These are phyloP conservation scores for Rhegmatorhina hoffmannsi DNA, from an alignment of 2,113 vertebrate species.

Conservation along the genomic window DNA sequence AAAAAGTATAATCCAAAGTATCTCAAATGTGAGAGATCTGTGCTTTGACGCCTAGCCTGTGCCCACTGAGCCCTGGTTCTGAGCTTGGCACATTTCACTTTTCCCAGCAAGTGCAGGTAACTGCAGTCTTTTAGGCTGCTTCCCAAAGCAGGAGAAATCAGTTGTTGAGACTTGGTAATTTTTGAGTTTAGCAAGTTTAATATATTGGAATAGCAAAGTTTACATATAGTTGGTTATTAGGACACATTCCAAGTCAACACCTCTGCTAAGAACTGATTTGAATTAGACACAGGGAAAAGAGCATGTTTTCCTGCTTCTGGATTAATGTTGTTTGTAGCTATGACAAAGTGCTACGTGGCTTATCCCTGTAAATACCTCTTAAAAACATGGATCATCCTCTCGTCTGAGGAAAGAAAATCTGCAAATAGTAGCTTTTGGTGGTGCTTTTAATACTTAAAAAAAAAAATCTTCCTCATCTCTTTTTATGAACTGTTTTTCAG, in stretches of 20 bases:
- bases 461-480: background rate
- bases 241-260: background rate
- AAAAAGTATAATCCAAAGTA: background rate
- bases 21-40: background rate
- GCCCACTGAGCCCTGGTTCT: background rate
- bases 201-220: background rate
- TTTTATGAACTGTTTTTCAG: background rate
- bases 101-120: background rate
- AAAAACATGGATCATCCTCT: background rate
- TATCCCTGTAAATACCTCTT: background rate
- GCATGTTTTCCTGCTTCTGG: background rate
- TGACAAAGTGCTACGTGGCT: background rate
- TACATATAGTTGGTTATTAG: background rate
- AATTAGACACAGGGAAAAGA: background rate
- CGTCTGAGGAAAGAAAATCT: background rate
- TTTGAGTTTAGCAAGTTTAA: background rate
- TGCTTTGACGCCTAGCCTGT: background rate
- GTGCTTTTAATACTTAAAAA: accelerated
- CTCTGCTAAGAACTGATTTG: background rate
- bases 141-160: background rate
- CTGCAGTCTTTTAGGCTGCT: background rate
- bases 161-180: background rate
- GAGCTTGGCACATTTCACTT: background rate
- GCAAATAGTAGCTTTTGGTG: background rate
- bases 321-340: background rate